Conservation (phyloP, 1,140 invertebrate species). For the Aporrectodea caliginosa region DNA sequence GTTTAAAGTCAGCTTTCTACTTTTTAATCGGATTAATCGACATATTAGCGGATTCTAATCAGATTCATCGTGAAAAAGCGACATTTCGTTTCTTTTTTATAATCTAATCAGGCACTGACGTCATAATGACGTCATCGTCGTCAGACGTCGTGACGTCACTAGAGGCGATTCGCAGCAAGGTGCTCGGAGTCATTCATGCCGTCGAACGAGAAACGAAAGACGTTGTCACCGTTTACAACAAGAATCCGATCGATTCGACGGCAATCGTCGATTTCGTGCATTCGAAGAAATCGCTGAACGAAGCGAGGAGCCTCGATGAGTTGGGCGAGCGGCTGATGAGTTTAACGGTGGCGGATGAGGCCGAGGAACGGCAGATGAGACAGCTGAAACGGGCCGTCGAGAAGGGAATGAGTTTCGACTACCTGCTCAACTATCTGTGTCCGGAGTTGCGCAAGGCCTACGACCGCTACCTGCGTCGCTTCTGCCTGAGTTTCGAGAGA, state of each 20-base stretch:
- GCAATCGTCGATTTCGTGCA: not conserved
- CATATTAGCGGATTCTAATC: no score
- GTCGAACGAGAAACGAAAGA: not conserved
- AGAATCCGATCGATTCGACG: not conserved
- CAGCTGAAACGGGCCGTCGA: not conserved
- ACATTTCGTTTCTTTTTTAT: no score
- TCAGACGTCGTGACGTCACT: not conserved
- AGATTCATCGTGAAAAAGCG: no score
- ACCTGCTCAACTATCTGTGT: not conserved
- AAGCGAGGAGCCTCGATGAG: not conserved
- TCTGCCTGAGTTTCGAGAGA: not conserved
- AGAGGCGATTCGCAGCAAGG: not conserved
- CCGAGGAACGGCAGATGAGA: not conserved
- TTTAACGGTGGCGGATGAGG: not conserved
- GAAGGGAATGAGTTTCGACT: not conserved
- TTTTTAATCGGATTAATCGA: no score
- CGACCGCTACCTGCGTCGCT: not conserved
- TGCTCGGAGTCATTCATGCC: not conserved
- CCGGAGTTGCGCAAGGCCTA: not conserved
- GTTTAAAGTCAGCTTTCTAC: no score
- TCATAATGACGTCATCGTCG: no score
- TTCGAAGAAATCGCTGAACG: not conserved
- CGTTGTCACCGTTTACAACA: not conserved
- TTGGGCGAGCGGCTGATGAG: not conserved
- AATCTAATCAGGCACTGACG: no score